phyloP scores from a whole-genome alignment of 2,797 vertebrate species.

The Manis pentadactyla region DNA sequence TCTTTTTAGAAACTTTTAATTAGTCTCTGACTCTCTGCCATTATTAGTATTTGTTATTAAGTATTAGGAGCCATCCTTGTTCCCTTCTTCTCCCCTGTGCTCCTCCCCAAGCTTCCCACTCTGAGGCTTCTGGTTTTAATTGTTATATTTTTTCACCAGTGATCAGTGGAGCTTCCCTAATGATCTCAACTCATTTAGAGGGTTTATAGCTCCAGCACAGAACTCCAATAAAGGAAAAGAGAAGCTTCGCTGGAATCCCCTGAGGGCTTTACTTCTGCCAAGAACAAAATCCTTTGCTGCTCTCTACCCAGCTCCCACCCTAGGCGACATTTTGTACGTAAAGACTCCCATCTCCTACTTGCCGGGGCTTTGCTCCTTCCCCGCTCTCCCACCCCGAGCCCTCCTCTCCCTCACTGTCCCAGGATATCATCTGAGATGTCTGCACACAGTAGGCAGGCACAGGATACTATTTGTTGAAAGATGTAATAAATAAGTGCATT shows the following conservation, averaged over 20 bases:
- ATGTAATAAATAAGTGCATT: neutral
- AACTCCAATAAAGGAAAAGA: constrained; percentile 86
- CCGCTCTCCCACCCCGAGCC: neutral
- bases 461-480: neutral
- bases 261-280: constrained; percentile 81
- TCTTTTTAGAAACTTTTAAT: constrained; percentile 88
- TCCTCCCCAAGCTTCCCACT: constrained; percentile 74
- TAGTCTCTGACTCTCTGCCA: constrained; percentile 82
- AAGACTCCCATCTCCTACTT: neutral
- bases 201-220: constrained; percentile 85
- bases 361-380: neutral
- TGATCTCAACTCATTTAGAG: constrained; percentile 88
- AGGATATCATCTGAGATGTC: neutral
- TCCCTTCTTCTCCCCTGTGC: neutral
- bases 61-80: constrained; percentile 82
- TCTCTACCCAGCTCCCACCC: neutral
- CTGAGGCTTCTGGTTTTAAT: constrained; percentile 86
- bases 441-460: neutral
- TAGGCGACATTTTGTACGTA: constrained; percentile 59
- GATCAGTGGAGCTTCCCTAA: constrained; percentile 89
- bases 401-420: neutral
- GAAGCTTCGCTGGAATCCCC: constrained; percentile 82
- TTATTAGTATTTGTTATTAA: constrained; percentile 89
- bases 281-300: constrained; percentile 81
- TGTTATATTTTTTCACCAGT: constrained; percentile 89